Percentiles rank a stretch among this genome's conserved stretches.
Conservation (phyloP, 2,888 invertebrate species). For the Euclidia mi region DNA sequence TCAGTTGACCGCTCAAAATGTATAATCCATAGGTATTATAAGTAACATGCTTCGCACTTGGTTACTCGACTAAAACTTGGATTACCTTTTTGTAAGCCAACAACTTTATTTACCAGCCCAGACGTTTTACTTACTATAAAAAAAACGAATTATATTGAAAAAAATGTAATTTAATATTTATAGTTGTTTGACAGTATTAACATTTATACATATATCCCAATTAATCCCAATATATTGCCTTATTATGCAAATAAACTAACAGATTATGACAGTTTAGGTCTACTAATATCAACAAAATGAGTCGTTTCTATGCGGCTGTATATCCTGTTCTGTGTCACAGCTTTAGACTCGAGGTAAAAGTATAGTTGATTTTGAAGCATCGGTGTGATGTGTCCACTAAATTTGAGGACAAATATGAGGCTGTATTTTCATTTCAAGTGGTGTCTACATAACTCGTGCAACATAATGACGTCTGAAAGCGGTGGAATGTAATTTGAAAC, state of each 20-base stretch:
- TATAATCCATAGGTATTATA: too few species aligned
- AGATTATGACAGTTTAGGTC: slow-evolving; percentile 41
- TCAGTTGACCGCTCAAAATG: too few species aligned
- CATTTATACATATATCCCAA: slow-evolving; percentile 44
- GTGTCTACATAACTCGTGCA: slow-evolving; percentile 10
- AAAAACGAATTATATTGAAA: slow-evolving; percentile 19
- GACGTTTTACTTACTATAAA: slow-evolving; percentile 15
- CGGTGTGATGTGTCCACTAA: slow-evolving; percentile 1
- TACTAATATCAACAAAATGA: slow-evolving; percentile 35
- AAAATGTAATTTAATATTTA: slow-evolving; percentile 40
- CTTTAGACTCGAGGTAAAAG: slow-evolving; percentile 16
- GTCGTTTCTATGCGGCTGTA: slow-evolving; percentile 28
- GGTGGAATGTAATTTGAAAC: slow-evolving; percentile 41
- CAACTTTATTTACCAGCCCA: slow-evolving; percentile 9
- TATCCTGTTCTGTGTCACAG: slow-evolving; percentile 29
- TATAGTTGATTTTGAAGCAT: slow-evolving; percentile 3
- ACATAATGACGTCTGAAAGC: slow-evolving; percentile 21
- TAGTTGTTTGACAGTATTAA: slow-evolving; percentile 44
- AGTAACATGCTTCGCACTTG: too few species aligned
- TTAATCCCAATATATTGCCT: slow-evolving; percentile 48
- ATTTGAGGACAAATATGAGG: background rate
- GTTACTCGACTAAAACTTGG: background rate
- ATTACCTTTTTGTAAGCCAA: background rate
- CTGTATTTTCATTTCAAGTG: too few species aligned
- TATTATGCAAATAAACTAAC: slow-evolving; percentile 49